phyloP scores from a whole-genome alignment of 2,797 vertebrate species.

The Lerista edwardsae region DNA sequence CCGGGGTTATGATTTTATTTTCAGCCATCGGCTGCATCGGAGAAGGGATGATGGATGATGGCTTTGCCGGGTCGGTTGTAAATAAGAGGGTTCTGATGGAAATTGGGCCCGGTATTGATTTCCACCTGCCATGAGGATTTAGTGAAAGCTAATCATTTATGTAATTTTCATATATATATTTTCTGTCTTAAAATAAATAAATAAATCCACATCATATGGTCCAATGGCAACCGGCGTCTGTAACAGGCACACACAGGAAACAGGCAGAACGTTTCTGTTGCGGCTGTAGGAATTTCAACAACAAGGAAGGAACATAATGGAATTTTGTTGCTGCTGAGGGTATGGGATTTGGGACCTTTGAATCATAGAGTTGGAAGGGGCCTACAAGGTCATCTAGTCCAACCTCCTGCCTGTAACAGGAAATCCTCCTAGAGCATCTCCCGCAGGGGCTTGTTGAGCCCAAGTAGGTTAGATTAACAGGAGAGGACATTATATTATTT shows the following conservation, averaged over 20 bases:
- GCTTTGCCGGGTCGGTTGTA: slow-evolving; percentile 47
- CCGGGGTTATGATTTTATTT: slow-evolving; percentile 53
- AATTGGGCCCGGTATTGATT: slow-evolving; percentile 29
- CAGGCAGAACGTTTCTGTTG: not conserved
- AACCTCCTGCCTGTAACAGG: too few relatives aligned
- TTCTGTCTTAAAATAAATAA: too few relatives aligned
- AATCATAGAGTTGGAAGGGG: too few relatives aligned
- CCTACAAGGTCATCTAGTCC: too few relatives aligned
- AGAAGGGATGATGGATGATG: slow-evolving; percentile 45
- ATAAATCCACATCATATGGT: not conserved
- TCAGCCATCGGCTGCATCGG: slow-evolving; percentile 50
- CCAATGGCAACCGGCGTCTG: not conserved
- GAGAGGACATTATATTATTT: too few relatives aligned
- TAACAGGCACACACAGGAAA: too few relatives aligned
- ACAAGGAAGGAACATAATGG: not conserved
- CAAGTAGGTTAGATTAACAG: too few relatives aligned
- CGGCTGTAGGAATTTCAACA: not conserved
- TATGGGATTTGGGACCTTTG: too few relatives aligned
- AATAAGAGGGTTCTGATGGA: slow-evolving; percentile 41
- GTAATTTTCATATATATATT: slow-evolving; percentile 10
- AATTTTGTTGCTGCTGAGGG: too few relatives aligned
- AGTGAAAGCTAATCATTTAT: slow-evolving; percentile 45
- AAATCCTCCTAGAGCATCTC: too few relatives aligned
- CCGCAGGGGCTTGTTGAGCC: too few relatives aligned
- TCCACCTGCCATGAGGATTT: slow-evolving; percentile 28